Evolutionary conservation across 1,140 invertebrate genomes (phyloP), one percentile per base, ranked within the genome.

Genomic region (Drosophila obscura): DNA sequence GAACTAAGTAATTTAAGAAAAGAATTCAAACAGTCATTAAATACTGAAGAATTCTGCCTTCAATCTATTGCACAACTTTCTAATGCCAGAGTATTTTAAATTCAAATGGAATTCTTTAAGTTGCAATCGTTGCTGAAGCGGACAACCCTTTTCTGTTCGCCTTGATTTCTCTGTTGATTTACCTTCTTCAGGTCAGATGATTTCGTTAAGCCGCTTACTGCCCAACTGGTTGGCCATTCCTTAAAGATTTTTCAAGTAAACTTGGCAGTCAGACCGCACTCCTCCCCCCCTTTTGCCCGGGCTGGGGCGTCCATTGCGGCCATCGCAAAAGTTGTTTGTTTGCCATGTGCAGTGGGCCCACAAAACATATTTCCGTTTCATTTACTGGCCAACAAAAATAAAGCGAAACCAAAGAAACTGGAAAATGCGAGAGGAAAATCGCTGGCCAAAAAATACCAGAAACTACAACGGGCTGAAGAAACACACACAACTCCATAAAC

Each of bases 351-450:
- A 87, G 16, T 52, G 78, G 66, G 82, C 79, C 75, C 69, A 88
- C 82, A 80, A 88, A 88, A 87, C 82, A 87, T 87, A 87, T 87
- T 87, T 87, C 82, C 82, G 82, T 87, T 87, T 87, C 82, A 87
- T 87, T 87, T 87, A 87, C 82, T 87, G 72, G 84, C 83, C 75
- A 87, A 88, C 45, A 52, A 62, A 67, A 67, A 48, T 35, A 43
- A 41, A 58, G 35, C 35, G 35, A 56, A n/a, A 53, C 24, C 16
- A 22, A 35, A 41, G 19, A 43, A 56, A 44, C 24, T 57, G 45
- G 15, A 64, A 55, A 46, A 67, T 62, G 41, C 50, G 41, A 78
- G 62, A 55, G 68, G 73, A 83, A 88, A 83, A 72, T 49, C 67
- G 83, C 62, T 60, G 66, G 69, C 83, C 81, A 87, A 81, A 76